phyloP scores from a whole-genome alignment of 1,140 invertebrate species.

The Hyphantria cunea region DNA sequence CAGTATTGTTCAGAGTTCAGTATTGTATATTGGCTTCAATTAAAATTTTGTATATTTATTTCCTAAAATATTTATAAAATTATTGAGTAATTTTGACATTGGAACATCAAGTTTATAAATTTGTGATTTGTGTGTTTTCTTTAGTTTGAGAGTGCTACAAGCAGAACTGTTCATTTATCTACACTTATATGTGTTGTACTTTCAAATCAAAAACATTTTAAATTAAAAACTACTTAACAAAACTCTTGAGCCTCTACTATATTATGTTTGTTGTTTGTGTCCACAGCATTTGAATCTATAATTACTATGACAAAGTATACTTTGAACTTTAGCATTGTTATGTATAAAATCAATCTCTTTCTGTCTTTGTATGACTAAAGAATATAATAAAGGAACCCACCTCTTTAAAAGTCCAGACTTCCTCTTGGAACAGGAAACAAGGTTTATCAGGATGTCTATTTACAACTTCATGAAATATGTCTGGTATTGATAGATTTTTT shows the following conservation, averaged over 20 bases:
- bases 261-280: slow-evolving; percentile 1
- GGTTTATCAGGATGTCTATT: slow-evolving; percentile 89
- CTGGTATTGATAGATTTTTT: slow-evolving; percentile 86
- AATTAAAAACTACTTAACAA: not conserved
- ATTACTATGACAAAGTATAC: slow-evolving; percentile 4
- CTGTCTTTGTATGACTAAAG: too few relatives aligned
- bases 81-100: too few relatives aligned
- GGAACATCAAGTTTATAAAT: too few relatives aligned
- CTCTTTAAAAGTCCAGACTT: slow-evolving; percentile 91
- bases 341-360: not conserved
- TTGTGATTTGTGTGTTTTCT: too few relatives aligned
- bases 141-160: too few relatives aligned
- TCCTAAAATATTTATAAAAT: too few relatives aligned
- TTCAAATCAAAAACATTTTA: not conserved
- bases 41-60: too few relatives aligned
- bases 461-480: slow-evolving; percentile 88
- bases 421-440: slow-evolving; percentile 90
- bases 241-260: slow-evolving; percentile 7
- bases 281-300: slow-evolving; percentile 15
- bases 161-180: not conserved
- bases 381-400: slow-evolving; percentile 71
- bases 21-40: too few relatives aligned
- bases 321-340: not conserved
- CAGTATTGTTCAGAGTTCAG: too few relatives aligned
- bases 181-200: not conserved